Conservation (phyloP, 2,113 vertebrate species). For the Gambusia affinis region DNA sequence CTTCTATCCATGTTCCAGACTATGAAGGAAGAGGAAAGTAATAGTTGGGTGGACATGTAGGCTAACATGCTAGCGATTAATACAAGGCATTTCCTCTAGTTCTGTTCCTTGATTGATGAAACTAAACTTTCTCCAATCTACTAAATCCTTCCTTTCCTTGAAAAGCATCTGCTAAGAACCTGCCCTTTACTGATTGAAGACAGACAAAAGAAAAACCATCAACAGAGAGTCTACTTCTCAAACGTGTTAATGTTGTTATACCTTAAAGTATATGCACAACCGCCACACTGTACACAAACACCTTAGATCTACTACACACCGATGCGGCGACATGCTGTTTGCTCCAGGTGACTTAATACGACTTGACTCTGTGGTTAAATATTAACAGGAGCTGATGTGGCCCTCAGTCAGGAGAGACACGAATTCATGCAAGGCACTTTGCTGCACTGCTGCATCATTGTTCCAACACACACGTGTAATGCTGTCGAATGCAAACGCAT, state of each 20-base stretch:
- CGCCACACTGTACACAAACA: conserved; percentile 25
- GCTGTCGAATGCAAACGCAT: conserved; percentile 32
- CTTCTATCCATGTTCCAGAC: background rate
- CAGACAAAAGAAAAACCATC: conserved; percentile 6
- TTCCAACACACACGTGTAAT: conserved; percentile 32
- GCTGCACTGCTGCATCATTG: conserved; percentile 65
- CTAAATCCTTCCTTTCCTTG: too few relatives aligned
- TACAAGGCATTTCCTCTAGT: background rate
- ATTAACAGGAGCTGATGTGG: conserved; percentile 80
- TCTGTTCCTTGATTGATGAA: background rate
- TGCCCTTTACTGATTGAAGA: background rate
- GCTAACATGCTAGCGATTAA: background rate
- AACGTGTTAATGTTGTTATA: conserved; percentile 49
- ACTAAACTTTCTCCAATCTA: background rate
- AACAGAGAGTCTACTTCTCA: conserved; percentile 18
- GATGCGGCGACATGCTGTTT: conserved; percentile 52
- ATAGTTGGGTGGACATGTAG: background rate
- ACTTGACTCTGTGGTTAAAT: conserved; percentile 84
- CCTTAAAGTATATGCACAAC: conserved; percentile 23
- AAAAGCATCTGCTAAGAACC: background rate
- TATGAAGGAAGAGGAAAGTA: background rate
- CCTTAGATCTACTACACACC: conserved; percentile 15
- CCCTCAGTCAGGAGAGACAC: conserved; percentile 36
- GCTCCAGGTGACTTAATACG: conserved; percentile 79
- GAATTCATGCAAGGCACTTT: conserved; percentile 51